These are phyloP conservation scores for Falco rusticolus DNA, from an alignment of 2,797 vertebrate species.

Conservation along the genomic window DNA sequence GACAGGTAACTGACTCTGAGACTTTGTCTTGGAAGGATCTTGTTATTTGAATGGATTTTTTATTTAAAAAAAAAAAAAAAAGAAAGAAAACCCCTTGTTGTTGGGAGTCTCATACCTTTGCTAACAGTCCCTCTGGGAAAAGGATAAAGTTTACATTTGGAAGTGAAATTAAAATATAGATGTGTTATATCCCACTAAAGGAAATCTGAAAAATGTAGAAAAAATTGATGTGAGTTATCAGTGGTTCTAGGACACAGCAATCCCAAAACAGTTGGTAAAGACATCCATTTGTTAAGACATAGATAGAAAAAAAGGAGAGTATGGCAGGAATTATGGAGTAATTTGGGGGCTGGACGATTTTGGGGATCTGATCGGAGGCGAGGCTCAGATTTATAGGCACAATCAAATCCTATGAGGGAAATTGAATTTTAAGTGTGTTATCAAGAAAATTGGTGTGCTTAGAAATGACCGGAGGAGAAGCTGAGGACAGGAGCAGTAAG, in stretches of 20 bases:
- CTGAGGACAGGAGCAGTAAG: background rate
- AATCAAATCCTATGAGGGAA: conserved; percentile 45
- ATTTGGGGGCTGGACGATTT: background rate
- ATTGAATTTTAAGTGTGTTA: conserved; percentile 59
- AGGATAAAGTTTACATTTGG: background rate
- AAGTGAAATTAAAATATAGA: background rate
- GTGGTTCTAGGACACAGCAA: background rate
- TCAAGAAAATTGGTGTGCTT: conserved; percentile 43
- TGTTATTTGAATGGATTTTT: background rate
- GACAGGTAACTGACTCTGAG: background rate
- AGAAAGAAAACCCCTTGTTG: no score
- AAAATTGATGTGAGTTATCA: background rate
- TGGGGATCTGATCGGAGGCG: background rate
- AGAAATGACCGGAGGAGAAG: conserved; percentile 46
- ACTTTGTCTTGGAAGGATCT: background rate
- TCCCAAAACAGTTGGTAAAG: background rate
- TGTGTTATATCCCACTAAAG: background rate
- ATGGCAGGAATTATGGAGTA: background rate
- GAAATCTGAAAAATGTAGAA: background rate
- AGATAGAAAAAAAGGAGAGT: background rate
- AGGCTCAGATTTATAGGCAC: conserved; percentile 53
- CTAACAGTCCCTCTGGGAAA: no score
- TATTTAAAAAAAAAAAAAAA: background rate
- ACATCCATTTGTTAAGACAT: background rate
- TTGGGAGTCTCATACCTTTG: background rate